Conservation (phyloP, 30 jellyfish, hydroid and myxozoan species). For the Pelagia noctiluca region DNA sequence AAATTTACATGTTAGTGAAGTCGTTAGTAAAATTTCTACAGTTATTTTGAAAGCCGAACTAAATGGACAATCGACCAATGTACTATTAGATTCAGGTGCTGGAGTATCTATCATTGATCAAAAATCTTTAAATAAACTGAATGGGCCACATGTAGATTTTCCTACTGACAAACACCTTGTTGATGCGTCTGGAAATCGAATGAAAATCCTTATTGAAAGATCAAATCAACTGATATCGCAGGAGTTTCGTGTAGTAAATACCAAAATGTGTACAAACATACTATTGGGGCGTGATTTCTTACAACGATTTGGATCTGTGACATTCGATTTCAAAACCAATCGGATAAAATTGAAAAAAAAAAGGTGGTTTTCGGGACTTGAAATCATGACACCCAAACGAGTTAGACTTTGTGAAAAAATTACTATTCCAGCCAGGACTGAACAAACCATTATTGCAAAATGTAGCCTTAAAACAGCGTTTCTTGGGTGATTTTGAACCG, state of each 20-base stretch:
- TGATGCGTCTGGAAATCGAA: slow-evolving; percentile 1
- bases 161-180: not conserved
- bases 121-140: slow-evolving; percentile 9
- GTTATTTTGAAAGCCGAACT: slow-evolving; percentile 19
- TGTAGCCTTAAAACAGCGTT: not conserved
- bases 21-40: slow-evolving; percentile 10
- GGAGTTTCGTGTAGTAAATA: not conserved
- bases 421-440: not conserved
- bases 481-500: not conserved
- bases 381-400: not conserved
- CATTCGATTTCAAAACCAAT: not conserved
- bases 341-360: not conserved
- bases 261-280: not conserved
- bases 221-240: not conserved
- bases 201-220: not conserved
- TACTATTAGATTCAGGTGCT: slow-evolving; percentile 15
- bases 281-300: not conserved
- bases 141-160: too few relatives aligned
- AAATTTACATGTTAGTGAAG: not conserved
- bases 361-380: not conserved
- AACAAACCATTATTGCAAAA: not conserved
- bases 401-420: not conserved
- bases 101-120: slow-evolving; percentile 14
- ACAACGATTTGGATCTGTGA: not conserved
- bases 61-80: slow-evolving; percentile 15